Conservation (phyloP, 2,888 invertebrate genomes). For the Chelonus formosanus region DNA sequence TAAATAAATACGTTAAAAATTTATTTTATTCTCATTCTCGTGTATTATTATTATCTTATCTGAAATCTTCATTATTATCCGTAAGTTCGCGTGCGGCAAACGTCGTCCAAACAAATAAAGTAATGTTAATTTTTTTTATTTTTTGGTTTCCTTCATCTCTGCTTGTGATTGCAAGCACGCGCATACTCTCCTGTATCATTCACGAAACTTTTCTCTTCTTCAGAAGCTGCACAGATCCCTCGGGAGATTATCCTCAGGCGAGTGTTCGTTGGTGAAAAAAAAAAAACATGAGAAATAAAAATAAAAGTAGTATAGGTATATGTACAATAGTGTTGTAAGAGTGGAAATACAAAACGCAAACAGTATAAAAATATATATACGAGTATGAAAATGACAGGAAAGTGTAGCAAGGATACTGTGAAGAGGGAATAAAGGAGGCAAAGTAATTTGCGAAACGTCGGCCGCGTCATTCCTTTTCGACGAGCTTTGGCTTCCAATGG, state of each 20-base stretch:
- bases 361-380: constrained; percentile 17
- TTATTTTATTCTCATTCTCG: too few species aligned
- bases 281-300: constrained; percentile 18
- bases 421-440: constrained; percentile 33
- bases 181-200: constrained; percentile 27
- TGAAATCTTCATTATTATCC: constrained; percentile 3
- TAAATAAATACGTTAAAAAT: too few species aligned
- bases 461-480: constrained; percentile 46
- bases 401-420: constrained; percentile 15
- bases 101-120: constrained; percentile 26
- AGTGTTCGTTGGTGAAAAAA: constrained; percentile 28
- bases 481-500: constrained; percentile 37
- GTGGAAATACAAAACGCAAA: constrained; percentile 23
- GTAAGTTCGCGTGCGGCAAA: constrained; percentile 6
- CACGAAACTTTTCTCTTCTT: constrained; percentile 29
- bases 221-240: constrained; percentile 28
- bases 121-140: constrained; percentile 14
- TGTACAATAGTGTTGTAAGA: not conserved
- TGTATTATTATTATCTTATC: not conserved
- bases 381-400: constrained; percentile 15
- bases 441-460: constrained; percentile 53
- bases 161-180: constrained; percentile 39
- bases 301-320: constrained; percentile 1
- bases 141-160: constrained; percentile 6
- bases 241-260: constrained; percentile 31